Conservation (phyloP, 1,140 invertebrate genomes). For the Drosophila nikananu region DNA sequence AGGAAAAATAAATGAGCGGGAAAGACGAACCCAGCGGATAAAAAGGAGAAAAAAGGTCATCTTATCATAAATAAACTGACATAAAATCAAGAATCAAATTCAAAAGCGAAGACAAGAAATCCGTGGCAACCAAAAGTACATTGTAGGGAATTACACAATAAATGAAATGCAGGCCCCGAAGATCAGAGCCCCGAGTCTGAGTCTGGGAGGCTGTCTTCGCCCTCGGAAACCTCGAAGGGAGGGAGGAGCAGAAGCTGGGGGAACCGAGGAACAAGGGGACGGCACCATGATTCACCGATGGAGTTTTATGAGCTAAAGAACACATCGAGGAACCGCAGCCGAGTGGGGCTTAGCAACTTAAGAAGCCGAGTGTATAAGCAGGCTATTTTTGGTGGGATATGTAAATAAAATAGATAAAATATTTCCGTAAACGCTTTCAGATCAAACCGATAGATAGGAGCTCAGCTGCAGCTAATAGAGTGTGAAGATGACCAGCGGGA, state of each 20-base stretch:
- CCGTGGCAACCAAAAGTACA: conserved; percentile 79
- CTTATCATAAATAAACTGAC: conserved; percentile 84
- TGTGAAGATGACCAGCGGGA: conserved; percentile 60
- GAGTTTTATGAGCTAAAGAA: conserved; percentile 83
- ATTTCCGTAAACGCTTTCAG: conserved; percentile 65
- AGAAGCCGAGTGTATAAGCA: conserved; percentile 51
- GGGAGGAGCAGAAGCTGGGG: background rate
- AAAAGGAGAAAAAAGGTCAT: conserved; percentile 68
- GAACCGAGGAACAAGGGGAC: conserved; percentile 10
- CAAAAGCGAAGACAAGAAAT: conserved; percentile 75
- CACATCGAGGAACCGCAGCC: conserved; percentile 48
- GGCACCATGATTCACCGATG: conserved; percentile 71
- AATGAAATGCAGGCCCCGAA: conserved; percentile 80
- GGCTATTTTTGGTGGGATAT: conserved; percentile 46
- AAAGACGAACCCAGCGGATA: conserved; percentile 33
- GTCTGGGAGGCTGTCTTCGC: conserved; percentile 13
- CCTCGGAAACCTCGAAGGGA: background rate
- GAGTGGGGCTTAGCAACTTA: conserved; percentile 49
- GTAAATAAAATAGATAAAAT: conserved; percentile 80
- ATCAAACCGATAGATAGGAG: conserved; percentile 51
- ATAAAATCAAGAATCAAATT: conserved; percentile 84
- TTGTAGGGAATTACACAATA: conserved; percentile 81
- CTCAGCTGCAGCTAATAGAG: conserved; percentile 68
- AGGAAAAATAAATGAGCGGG: conserved; percentile 2
- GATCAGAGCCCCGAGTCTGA: conserved; percentile 46